A percentile compares a stretch with the other conserved stretches of the same genome.
These are phyloP conservation scores for Rhopalosiphum padi DNA, from an alignment of 1,140 invertebrate genomes.

Conservation along the genomic window DNA sequence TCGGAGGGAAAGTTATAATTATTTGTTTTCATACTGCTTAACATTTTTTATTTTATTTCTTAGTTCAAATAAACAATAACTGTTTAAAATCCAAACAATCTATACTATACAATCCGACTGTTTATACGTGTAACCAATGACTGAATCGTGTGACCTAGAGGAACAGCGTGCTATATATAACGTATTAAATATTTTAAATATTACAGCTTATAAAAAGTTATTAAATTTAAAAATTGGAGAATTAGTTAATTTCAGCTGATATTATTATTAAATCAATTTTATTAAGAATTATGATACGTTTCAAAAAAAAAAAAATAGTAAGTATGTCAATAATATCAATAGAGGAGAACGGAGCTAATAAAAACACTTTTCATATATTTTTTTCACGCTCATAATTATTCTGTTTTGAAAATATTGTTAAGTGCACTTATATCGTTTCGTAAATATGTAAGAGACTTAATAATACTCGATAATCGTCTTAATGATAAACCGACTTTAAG, in stretches of 20 bases:
- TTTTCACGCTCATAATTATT: too few species aligned
- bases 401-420: too few species aligned
- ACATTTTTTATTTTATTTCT: background rate
- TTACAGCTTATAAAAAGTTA: background rate
- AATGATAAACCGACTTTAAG: too few species aligned
- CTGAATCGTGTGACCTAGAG: background rate
- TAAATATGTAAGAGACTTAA: too few species aligned
- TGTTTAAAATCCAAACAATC: background rate
- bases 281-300: background rate
- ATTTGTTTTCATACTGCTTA: background rate
- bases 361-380: too few species aligned
- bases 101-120: background rate
- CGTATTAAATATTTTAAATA: background rate
- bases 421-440: too few species aligned
- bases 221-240: background rate
- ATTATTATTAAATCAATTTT: background rate
- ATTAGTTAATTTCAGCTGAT: background rate
- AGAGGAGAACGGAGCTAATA: background rate
- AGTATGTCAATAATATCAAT: background rate
- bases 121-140: background rate
- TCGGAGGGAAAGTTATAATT: slow-evolving; percentile 20
- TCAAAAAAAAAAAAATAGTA: background rate
- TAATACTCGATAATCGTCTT: too few species aligned
- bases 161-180: background rate
- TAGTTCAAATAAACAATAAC: background rate